Conservation (phyloP, 2,888 invertebrate species). For the Halictus quadricinctus region DNA sequence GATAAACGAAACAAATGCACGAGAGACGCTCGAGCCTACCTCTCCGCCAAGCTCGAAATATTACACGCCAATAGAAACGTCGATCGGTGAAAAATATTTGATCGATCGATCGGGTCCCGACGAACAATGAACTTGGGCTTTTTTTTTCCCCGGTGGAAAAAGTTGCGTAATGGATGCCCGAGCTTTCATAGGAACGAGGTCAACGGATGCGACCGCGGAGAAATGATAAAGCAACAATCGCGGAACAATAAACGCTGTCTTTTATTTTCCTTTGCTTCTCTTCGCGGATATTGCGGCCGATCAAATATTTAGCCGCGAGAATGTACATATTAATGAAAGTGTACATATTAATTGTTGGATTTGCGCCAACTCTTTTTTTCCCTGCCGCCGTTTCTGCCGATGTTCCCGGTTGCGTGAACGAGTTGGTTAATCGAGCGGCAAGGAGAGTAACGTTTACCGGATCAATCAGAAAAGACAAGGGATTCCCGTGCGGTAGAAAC, state of each 20-base stretch:
- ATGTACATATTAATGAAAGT: not conserved
- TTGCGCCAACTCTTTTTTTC: not conserved
- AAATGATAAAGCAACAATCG: conserved; percentile 4
- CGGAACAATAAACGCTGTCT: not conserved
- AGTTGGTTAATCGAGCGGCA: not conserved
- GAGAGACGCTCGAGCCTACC: not conserved
- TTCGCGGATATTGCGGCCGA: not conserved
- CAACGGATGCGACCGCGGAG: conserved; percentile 2
- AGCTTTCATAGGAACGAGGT: not conserved
- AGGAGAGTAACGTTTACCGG: no score
- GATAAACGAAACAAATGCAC: not conserved
- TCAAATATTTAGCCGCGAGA: not conserved
- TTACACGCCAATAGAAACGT: not conserved
- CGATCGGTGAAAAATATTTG: not conserved
- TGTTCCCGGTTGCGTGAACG: not conserved
- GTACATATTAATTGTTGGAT: not conserved
- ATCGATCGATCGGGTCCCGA: not conserved
- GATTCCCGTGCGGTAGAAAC: no score
- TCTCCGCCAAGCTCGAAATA: not conserved
- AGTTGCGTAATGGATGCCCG: conserved; percentile 7
- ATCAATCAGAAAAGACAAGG: no score
- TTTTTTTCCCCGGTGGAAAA: not conserved
- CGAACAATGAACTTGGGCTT: conserved; percentile 5
- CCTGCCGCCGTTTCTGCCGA: not conserved
- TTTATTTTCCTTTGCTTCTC: not conserved